Base-by-base conservation (phyloP, 2,113 vertebrate species). In the Anoura caudifer region DNA sequence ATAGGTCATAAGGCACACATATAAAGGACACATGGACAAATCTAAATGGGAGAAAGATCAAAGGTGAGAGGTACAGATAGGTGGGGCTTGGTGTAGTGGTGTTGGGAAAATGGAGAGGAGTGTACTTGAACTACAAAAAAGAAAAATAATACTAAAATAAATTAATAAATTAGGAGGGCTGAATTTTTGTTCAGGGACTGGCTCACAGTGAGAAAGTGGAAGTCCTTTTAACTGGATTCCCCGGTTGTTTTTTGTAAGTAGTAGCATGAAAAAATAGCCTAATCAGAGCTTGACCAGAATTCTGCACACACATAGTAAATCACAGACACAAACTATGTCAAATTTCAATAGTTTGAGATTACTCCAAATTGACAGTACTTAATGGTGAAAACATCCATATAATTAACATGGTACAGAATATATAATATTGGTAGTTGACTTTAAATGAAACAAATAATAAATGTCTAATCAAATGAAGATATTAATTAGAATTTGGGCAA, bases 181-280 rank as follows among this genome's bases (percentile, higher is more conserved):
- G 28, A 69, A 38, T 36, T 96, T 95, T 89, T 89, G 3, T 90
- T 87, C 20, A 65, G 43, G 11, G 33, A 83, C 38, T 83, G 22
- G 16, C 0, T 91, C 36, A 79, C 15, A 56, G 4, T 24, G 28
- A 72, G 47, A 65, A 94, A 91, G 65, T 12, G 56, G 85, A 50
- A 65, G 3, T 22, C 4, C 36, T 41, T 87, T 77, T 54, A 85
- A 80, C 43, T 70, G 38, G 54, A 61, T 8, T 50, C 16, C 8
- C 20, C 90, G 14, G 22, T 41, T 81, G 12, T 56, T 90, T 95
- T 73, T 16, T 87, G 87, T 83, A 96, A 90, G 63, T 83, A 10
- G 70, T 84, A 93, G 41, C n/a, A 85, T 93, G 85, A 95, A 89
- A 89, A 98, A 96, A 97, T 97, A 97, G 93, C n/a, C n/a, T 97